These are phyloP conservation scores for Anas flavirostris DNA, from an alignment of 2,797 vertebrate species.

Conservation along the genomic window DNA sequence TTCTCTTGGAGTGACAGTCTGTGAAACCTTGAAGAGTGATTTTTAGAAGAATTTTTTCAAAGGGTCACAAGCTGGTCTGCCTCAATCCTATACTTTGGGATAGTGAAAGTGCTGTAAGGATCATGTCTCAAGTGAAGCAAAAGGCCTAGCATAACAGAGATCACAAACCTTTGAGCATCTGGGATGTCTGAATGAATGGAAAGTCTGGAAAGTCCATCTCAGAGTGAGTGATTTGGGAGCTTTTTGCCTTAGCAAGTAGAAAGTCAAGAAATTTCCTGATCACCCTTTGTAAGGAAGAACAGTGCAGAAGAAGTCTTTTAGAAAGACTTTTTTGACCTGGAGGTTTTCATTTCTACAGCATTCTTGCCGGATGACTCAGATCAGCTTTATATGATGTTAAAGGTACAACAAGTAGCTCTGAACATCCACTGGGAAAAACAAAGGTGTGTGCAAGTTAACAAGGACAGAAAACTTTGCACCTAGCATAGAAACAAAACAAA, in stretches of 20 bases:
- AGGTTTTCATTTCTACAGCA: not conserved
- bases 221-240: not conserved
- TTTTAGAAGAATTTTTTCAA: not conserved
- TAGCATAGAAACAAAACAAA: not conserved
- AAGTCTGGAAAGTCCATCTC: not conserved
- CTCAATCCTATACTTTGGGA: not conserved
- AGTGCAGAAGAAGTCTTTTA: not conserved
- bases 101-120: not conserved
- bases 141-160: not conserved
- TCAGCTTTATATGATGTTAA: not conserved
- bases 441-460: not conserved
- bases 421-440: not conserved
- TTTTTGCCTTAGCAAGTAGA: not conserved
- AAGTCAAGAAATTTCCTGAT: not conserved
- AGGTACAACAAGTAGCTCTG: not conserved
- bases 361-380: not conserved
- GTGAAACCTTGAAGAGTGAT: not conserved
- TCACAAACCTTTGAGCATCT: not conserved
- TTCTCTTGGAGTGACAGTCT: not conserved
- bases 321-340: not conserved
- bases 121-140: not conserved
- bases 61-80: not conserved
- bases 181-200: not conserved
- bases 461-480: not conserved
- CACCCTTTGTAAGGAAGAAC: not conserved